Conservation (phyloP, 2,797 vertebrate genomes). For the Acipenser ruthenus region DNA sequence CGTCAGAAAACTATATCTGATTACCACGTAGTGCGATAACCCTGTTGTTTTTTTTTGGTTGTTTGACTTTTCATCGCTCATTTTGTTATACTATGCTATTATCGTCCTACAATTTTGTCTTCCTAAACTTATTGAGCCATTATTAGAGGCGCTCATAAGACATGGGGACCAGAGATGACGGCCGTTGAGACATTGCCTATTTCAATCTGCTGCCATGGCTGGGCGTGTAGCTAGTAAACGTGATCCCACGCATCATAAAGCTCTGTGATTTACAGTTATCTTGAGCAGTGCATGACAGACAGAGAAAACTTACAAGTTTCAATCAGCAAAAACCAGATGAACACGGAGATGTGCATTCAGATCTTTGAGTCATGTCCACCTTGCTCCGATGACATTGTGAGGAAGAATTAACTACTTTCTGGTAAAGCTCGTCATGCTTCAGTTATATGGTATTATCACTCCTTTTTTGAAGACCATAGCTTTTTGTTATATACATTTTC, state of each 20-base stretch:
- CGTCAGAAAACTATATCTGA: too few species aligned
- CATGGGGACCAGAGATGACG: too few species aligned
- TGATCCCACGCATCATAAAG: slow-evolving; percentile 26
- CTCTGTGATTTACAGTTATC: slow-evolving; percentile 18
- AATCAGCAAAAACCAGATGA: slow-evolving; percentile 8
- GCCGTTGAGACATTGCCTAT: slow-evolving; percentile 22
- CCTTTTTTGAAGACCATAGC: too few species aligned
- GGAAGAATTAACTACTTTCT: slow-evolving; percentile 2
- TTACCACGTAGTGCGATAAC: too few species aligned
- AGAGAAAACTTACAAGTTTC: slow-evolving; percentile 11
- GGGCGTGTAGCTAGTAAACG: slow-evolving; percentile 17
- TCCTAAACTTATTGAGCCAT: too few species aligned
- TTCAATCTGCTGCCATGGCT: slow-evolving; percentile 13
- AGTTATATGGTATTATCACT: slow-evolving; percentile 20
- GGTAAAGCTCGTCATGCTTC: slow-evolving; percentile 27
- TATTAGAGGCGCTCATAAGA: too few species aligned
- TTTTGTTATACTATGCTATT: too few species aligned
- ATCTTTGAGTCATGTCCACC: slow-evolving; percentile 18
- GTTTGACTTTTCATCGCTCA: too few species aligned
- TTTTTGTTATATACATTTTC: too few species aligned
- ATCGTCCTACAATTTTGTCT: too few species aligned
- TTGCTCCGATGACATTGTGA: slow-evolving; percentile 25
- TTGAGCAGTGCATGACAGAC: background rate
- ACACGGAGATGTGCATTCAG: background rate
- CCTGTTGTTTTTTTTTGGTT: too few species aligned